Evolutionary conservation across 2,888 invertebrate species (phyloP), one percentile per base, ranked within the genome.

Genomic region (Marasmarcha lunaedactyla): DNA sequence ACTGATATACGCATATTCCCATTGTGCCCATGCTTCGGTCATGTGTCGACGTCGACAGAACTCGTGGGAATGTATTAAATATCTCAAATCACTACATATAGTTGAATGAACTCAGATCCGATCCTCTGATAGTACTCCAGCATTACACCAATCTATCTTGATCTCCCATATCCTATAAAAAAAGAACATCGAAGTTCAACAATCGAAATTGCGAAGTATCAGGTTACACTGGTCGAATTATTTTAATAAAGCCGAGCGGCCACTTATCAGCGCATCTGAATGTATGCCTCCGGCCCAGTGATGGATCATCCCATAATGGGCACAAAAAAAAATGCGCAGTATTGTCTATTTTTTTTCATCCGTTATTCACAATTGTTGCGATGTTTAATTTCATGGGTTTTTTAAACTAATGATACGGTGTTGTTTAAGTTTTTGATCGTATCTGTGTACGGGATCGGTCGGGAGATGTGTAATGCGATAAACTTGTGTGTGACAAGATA

Each of bases 351-450:
- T 34, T 34, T 14, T 63, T 77, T 76, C 78, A 74, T 74, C 57
- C 55, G 49, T 47, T 20, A 37, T 57, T 59, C 63, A 65, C 66
- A 64, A 73, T 81, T 81, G 78, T 79, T 67, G 62, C 57, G 57
- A 63, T 74, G 70, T 69, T 69, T 73, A 72, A 78, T 78, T 76
- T 68, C 72, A 74, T 68, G 74, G 71, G 71, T 71, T 76, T 77
- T 81, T 81, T 79, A 78, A 71, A 78, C 79, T 77, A 83, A 79
- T 83, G 81, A 81, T 77, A 81, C 67, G 72, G 69, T 70, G 69
- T 74, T 79, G 81, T 77, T 78, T 63, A 47, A 54, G 54, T 34
- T 3, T 46, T 59, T 48, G 63, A 67, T 71, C 30, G n/a, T 30
- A 30, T 30, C 30, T 30, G 30, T n/a, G 30, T 30, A 30, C 4